A percentile compares a stretch with the other conserved stretches of the same genome.
phyloP scores from a whole-genome alignment of 1,140 invertebrate species.

The Drosophila guanche region DNA sequence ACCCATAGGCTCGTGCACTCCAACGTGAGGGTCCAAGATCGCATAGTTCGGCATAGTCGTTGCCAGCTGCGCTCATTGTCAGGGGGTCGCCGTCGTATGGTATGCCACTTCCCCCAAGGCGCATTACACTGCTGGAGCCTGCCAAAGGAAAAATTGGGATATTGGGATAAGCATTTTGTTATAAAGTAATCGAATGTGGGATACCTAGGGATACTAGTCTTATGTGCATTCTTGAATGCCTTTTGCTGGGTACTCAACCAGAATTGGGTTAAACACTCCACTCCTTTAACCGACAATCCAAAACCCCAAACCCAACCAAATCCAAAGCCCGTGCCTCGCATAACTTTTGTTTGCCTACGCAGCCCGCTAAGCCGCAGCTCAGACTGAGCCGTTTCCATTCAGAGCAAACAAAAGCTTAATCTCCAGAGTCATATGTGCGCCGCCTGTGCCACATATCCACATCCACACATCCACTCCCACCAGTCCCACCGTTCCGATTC shows the following conservation, averaged over 20 bases:
- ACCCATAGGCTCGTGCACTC: slow-evolving; percentile 81
- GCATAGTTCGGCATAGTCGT: slow-evolving; percentile 84
- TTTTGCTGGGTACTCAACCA: slow-evolving; percentile 9
- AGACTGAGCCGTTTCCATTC: slow-evolving; percentile 55
- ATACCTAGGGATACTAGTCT: neutral
- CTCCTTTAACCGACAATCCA: slow-evolving; percentile 13
- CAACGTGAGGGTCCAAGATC: slow-evolving; percentile 83
- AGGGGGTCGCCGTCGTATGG: slow-evolving; percentile 84
- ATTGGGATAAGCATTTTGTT: slow-evolving; percentile 1
- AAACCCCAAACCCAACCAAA: too few relatives aligned
- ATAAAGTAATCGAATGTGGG: too few relatives aligned
- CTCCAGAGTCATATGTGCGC: slow-evolving; percentile 74
- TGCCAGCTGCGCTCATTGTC: slow-evolving; percentile 84
- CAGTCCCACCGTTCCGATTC: neutral
- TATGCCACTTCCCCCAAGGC: slow-evolving; percentile 83
- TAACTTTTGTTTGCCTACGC: slow-evolving; percentile 59
- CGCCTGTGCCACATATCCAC: slow-evolving; percentile 6
- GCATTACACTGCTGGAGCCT: slow-evolving; percentile 82
- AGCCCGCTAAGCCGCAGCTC: slow-evolving; percentile 70
- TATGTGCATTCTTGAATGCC: neutral
- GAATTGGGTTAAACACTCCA: slow-evolving; percentile 45
- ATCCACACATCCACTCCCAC: slow-evolving; percentile 18
- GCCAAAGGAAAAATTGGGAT: slow-evolving; percentile 3
- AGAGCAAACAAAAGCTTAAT: slow-evolving; percentile 78
- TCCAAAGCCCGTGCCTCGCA: slow-evolving; percentile 5